phyloP scores from a whole-genome alignment of 2,797 vertebrate genomes.

The Etheostoma perlongum region DNA sequence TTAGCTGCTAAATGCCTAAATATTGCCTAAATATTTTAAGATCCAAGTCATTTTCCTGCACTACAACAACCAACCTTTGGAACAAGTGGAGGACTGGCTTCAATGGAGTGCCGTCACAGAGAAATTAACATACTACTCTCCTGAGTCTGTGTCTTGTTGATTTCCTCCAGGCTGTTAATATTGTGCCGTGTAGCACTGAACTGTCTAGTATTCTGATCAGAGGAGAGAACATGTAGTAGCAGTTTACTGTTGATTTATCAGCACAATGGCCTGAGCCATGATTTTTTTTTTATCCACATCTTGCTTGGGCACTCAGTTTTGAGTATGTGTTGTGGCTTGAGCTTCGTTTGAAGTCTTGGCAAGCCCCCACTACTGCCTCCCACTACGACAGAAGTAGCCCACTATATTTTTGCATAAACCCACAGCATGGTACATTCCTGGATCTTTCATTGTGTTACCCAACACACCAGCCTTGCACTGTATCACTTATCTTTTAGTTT shows the following conservation, averaged over 20 bases:
- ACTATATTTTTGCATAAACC: slow-evolving; percentile 11
- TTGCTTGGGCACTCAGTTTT: slow-evolving; percentile 23
- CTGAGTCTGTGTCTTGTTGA: slow-evolving; percentile 26
- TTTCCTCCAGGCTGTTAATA: slow-evolving; percentile 21
- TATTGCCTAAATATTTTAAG: not conserved
- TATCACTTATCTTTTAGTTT: not conserved
- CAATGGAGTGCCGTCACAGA: slow-evolving; percentile 16
- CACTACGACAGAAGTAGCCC: slow-evolving; percentile 17
- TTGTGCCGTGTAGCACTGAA: not conserved
- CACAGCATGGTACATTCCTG: slow-evolving; percentile 3
- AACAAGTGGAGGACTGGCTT: not conserved
- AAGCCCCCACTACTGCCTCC: slow-evolving; percentile 16
- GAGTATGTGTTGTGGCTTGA: slow-evolving; percentile 38
- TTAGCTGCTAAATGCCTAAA: not conserved
- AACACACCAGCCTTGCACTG: not conserved
- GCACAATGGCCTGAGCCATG: slow-evolving; percentile 9
- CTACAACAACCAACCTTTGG: not conserved
- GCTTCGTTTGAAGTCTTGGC: slow-evolving; percentile 27
- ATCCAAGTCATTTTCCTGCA: not conserved
- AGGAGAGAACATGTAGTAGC: slow-evolving; percentile 24
- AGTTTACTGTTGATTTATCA: slow-evolving; percentile 17
- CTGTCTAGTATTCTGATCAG: slow-evolving; percentile 18
- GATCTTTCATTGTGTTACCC: slow-evolving; percentile 11
- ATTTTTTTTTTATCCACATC: slow-evolving; percentile 32
- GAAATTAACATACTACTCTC: slow-evolving; percentile 1